Base-by-base conservation (phyloP, 2,113 vertebrate species). In the Mionectes macconnelli region DNA sequence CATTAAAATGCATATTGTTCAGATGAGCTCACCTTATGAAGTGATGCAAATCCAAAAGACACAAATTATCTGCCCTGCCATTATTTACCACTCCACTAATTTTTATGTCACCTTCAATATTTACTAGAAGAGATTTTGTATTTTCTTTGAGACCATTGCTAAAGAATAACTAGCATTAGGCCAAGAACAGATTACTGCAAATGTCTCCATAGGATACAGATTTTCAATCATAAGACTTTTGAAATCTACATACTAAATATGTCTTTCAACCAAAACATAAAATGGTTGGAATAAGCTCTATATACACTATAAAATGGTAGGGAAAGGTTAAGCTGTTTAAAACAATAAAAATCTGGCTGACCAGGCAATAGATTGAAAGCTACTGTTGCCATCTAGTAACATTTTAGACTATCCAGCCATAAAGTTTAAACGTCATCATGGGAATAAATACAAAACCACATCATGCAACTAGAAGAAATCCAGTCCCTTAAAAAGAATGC, bases 31-130 rank as follows among this genome's bases (percentile, higher is more conserved):
- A 94, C 60, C 83, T 70, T 44, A 80, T 0, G 0, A 85, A 93
- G 93, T 92, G 73, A 95, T 90, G 87, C 64, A 92, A 84, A 95
- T 72, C 55, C 60, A 91, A 67, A 86, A 83, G 37, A 80, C 42
- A 77, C 79, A 90, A 93, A 94, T 90, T 8, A 92, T 67, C 50
- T 93, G 30, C 60, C 35, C 87, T 74, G n/a, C 37, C 79, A 70
- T 97, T 90, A 92, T 86, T 96, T 95, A 90, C 72, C 92, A 86
- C 89, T 91, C 70, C 89, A 96, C 72, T 91, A 89, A 95, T 90
- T 94, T 96, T 94, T 86, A 94, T 95, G 72, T 72, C 79, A 49
- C 31, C 79, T 93, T 73, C 68, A 92, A 47, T 92, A 88, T 93
- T 95, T 95, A 92, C 85, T 52, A 77, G 68, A 55, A 95, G 60